Percentiles rank a stretch among this genome's conserved stretches.
Evolutionary conservation across 2,797 vertebrate genomes (phyloP).

Genomic region (Pipistrellus nathusii): DNA sequence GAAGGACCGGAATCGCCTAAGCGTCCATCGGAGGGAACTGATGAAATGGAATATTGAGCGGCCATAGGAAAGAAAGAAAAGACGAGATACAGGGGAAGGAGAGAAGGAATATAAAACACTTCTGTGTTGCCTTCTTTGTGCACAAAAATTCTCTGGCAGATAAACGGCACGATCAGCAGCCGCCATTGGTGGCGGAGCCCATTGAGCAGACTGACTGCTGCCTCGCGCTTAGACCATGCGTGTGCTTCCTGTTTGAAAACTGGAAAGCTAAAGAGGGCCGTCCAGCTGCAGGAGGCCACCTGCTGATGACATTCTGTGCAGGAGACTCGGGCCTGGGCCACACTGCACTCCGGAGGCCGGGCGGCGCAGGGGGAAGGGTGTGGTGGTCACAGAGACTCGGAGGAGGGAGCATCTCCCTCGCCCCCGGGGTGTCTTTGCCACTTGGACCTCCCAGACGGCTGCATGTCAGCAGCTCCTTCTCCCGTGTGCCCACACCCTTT

Average conservation of each 20-base stretch:
- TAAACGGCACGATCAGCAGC: accelerated
- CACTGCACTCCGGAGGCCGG: neutral
- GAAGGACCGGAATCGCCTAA: neutral
- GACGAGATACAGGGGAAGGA: neutral
- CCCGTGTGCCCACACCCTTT: constrained; percentile 61
- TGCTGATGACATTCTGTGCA: neutral
- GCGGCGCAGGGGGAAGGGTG: neutral
- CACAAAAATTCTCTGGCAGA: neutral
- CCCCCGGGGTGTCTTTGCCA: neutral
- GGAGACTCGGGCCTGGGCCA: neutral
- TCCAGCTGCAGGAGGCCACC: neutral
- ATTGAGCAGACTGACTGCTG: neutral
- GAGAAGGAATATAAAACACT: neutral
- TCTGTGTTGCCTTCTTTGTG: neutral
- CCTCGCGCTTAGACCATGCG: neutral
- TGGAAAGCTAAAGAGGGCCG: neutral
- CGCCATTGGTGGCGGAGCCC: neutral
- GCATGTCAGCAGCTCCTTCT: neutral
- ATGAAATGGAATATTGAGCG: neutral
- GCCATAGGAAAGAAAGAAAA: neutral
- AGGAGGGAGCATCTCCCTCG: accelerated
- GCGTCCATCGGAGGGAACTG: neutral
- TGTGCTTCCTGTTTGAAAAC: neutral
- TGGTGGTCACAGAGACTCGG: neutral
- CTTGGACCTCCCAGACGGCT: neutral